These are phyloP conservation scores for Urophycis tenuis DNA, from an alignment of 2,797 vertebrate genomes.

Conservation along the genomic window DNA sequence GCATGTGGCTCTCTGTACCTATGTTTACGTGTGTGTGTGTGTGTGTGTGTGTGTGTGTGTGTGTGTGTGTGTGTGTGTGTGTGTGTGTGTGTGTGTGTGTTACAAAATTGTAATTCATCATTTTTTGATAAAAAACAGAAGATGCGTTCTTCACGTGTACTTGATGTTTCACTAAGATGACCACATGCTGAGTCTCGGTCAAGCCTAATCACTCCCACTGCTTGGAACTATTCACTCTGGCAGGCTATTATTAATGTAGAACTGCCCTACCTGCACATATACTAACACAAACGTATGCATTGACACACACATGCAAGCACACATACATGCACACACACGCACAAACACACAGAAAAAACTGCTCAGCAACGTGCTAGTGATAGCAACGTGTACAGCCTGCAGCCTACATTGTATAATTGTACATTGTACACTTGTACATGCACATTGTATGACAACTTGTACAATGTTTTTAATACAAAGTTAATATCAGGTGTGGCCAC, in stretches of 20 bases:
- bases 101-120: background rate
- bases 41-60: background rate
- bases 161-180: constrained; percentile 20
- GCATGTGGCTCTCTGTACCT: background rate
- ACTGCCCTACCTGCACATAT: constrained; percentile 48
- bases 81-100: constrained; percentile 8
- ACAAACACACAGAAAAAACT: constrained; percentile 9
- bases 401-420: background rate
- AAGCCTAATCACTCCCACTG: constrained; percentile 30
- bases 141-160: constrained; percentile 15
- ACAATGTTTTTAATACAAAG: too few relatives aligned
- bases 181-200: constrained; percentile 31
- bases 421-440: background rate
- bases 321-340: constrained; percentile 18
- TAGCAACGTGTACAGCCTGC: background rate
- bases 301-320: background rate
- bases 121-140: constrained; percentile 23
- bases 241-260: constrained; percentile 59
- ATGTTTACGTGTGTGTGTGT: background rate
- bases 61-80: constrained; percentile 10
- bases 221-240: constrained; percentile 42
- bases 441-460: too few relatives aligned
- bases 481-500: background rate
- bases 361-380: background rate
- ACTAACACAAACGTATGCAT: constrained; percentile 30